A percentile compares a stretch with the other conserved stretches of the same genome.
These are phyloP conservation scores for Nannospalax galili DNA, from an alignment of 2,113 vertebrate genomes.

Conservation along the genomic window DNA sequence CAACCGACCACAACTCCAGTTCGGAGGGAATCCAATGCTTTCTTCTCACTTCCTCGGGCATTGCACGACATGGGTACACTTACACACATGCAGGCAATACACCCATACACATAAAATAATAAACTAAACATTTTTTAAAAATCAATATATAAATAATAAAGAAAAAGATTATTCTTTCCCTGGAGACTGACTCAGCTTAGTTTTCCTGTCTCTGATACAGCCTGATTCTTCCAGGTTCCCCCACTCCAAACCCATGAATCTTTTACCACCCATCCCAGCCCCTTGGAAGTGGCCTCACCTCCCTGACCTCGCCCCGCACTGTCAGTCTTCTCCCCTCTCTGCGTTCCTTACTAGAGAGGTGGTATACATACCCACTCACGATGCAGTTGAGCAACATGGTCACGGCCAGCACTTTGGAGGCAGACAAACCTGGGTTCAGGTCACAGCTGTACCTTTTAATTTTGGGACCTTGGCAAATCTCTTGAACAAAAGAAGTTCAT, in stretches of 20 bases:
- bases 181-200: neutral
- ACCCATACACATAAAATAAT: too few species aligned
- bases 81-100: too few species aligned
- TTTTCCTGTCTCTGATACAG: neutral
- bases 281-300: neutral
- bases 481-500: neutral
- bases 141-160: too few species aligned
- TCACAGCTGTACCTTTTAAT: neutral
- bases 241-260: accelerated
- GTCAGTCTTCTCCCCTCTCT: neutral
- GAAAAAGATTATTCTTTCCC: neutral
- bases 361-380: accelerated
- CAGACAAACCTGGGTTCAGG: neutral
- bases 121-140: too few species aligned
- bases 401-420: neutral
- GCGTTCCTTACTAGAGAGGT: neutral
- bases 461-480: neutral
- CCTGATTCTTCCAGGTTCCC: neutral
- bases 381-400: neutral
- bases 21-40: too few species aligned
- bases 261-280: neutral
- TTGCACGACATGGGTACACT: too few species aligned
- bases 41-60: too few species aligned
- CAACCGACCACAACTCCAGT: too few species aligned
- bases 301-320: neutral